Conservation (phyloP, 2,113 vertebrate genomes). For the Muntiacus reevesi region DNA sequence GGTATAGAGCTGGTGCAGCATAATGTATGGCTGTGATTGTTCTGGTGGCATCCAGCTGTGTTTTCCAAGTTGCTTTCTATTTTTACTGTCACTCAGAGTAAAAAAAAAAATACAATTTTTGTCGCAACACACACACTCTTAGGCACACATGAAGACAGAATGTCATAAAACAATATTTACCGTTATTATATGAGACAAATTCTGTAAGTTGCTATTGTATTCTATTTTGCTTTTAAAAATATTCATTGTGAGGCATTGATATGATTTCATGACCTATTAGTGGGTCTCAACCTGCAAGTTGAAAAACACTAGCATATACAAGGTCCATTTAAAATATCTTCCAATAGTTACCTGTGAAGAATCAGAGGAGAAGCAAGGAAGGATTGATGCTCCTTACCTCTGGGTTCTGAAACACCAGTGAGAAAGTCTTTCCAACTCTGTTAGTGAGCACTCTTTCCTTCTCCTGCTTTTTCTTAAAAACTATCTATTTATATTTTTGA, state of each 20-base stretch:
- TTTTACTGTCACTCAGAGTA: neutral
- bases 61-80: neutral
- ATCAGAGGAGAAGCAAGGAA: neutral
- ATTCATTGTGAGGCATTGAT: neutral
- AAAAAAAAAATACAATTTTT: neutral
- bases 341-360: neutral
- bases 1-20: neutral
- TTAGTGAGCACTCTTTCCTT: neutral
- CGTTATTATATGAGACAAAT: neutral
- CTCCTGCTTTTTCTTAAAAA: neutral
- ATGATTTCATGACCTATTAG: neutral
- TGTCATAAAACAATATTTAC: neutral
- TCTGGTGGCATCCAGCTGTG: neutral
- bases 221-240: neutral
- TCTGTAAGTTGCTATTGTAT: neutral
- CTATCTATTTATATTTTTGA: neutral
- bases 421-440: neutral
- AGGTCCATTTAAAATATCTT: neutral
- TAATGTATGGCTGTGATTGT: neutral
- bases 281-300: neutral
- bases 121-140: neutral
- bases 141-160: neutral
- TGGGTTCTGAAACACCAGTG: too few relatives aligned
- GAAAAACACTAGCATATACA: neutral
- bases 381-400: neutral